Evolutionary conservation across 2,888 invertebrate species (phyloP).

Genomic region (Troides oblongomaculatus): DNA sequence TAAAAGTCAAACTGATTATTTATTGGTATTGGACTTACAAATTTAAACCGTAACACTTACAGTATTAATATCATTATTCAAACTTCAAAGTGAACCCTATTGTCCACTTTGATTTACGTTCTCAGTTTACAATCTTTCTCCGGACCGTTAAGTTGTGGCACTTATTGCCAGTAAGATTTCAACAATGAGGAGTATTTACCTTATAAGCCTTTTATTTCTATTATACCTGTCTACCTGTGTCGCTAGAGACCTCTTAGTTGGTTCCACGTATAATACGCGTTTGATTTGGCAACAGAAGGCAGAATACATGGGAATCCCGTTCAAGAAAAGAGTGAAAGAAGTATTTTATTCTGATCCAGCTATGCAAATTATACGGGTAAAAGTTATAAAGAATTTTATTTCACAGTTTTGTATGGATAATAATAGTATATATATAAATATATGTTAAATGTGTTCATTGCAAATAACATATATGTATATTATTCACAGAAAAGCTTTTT

Average conservation of each 20-base stretch:
- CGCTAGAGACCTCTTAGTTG: constrained; percentile 54
- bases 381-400: neutral
- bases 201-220: constrained; percentile 44
- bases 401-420: neutral
- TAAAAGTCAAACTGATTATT: constrained; percentile 18
- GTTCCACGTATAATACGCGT: constrained; percentile 51
- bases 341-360: constrained; percentile 56
- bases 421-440: too few species aligned
- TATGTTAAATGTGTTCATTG: too few species aligned
- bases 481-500: too few species aligned
- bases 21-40: constrained; percentile 3
- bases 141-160: constrained; percentile 13
- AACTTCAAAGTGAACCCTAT: neutral
- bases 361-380: constrained; percentile 52
- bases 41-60: constrained; percentile 12
- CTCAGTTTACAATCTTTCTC: constrained; percentile 21
- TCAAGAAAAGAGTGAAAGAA: constrained; percentile 62
- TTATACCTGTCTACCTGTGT: constrained; percentile 45
- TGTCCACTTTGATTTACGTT: neutral
- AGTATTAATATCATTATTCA: constrained; percentile 4
- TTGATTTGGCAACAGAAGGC: constrained; percentile 57
- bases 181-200: constrained; percentile 48
- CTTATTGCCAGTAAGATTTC: neutral
- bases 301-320: constrained; percentile 56
- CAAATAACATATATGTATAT: too few species aligned